These are phyloP conservation scores for Brachionus plicatilis DNA, from an alignment of 1,140 invertebrate genomes.

Conservation along the genomic window DNA sequence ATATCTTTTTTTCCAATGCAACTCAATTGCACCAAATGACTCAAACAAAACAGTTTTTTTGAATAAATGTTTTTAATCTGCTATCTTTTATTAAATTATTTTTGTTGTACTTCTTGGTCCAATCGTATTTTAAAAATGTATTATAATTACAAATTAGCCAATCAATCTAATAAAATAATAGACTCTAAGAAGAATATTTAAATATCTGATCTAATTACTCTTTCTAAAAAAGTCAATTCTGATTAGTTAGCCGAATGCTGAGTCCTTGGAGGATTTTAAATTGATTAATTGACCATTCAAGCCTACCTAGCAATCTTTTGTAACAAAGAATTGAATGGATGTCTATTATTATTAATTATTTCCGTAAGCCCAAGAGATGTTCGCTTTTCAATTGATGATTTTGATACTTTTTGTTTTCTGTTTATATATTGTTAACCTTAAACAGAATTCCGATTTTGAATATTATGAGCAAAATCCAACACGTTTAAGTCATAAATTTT, in stretches of 20 bases:
- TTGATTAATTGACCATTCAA: slow-evolving; percentile 1
- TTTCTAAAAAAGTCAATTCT: background rate
- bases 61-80: background rate
- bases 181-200: background rate
- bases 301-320: background rate
- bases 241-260: background rate
- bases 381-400: background rate
- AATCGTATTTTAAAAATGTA: background rate
- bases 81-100: background rate
- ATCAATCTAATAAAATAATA: background rate
- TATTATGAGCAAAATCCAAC: slow-evolving; percentile 1
- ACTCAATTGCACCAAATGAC: too few relatives aligned
- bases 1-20: background rate
- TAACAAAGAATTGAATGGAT: background rate
- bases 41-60: background rate
- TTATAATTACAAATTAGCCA: background rate
- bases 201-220: background rate
- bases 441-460: background rate
- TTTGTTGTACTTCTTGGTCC: background rate
- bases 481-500: background rate
- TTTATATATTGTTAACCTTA: background rate
- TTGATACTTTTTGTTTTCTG: background rate
- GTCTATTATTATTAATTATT: background rate
- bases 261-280: background rate
- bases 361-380: background rate